Evolutionary conservation across 2,113 vertebrate species (phyloP).

Genomic region (Erythrocercus mccallii): DNA sequence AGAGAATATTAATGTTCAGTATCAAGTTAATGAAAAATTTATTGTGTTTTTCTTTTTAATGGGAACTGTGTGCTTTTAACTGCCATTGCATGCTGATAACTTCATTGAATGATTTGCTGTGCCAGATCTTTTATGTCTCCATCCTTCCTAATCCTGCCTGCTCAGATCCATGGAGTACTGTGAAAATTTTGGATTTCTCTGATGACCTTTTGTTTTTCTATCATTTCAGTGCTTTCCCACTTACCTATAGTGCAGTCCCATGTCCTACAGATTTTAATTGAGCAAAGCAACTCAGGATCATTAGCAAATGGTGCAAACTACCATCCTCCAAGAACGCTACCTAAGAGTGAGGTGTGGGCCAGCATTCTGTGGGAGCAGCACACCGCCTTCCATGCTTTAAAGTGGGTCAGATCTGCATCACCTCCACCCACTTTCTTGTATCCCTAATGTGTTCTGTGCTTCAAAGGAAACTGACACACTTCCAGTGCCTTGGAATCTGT

Average conservation of each 20-base stretch:
- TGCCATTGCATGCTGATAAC: not conserved
- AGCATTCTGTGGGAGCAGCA: not conserved
- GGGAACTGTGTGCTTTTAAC: not conserved
- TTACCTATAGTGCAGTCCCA: not conserved
- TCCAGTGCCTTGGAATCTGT: not conserved
- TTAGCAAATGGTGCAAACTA: not conserved
- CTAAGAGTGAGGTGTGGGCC: not conserved
- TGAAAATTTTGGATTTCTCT: not conserved
- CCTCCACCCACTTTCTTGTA: not conserved
- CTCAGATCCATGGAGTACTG: not conserved
- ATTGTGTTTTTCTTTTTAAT: not conserved
- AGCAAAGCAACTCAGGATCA: not conserved
- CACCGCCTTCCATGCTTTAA: not conserved
- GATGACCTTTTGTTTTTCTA: not conserved
- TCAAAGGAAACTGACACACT: not conserved
- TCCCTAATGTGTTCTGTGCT: rapidly evolving
- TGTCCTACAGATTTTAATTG: not conserved
- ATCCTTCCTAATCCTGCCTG: not conserved
- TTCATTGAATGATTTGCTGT: not conserved
- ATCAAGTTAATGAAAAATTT: not conserved
- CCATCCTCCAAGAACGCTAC: not conserved
- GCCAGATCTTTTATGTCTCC: not conserved
- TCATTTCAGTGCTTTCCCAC: not conserved
- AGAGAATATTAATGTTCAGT: not conserved
- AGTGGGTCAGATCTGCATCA: not conserved